Percentiles rank a stretch among this genome's conserved stretches.
Conservation (phyloP, 2,888 invertebrate species). For the Tenthredo notha region DNA sequence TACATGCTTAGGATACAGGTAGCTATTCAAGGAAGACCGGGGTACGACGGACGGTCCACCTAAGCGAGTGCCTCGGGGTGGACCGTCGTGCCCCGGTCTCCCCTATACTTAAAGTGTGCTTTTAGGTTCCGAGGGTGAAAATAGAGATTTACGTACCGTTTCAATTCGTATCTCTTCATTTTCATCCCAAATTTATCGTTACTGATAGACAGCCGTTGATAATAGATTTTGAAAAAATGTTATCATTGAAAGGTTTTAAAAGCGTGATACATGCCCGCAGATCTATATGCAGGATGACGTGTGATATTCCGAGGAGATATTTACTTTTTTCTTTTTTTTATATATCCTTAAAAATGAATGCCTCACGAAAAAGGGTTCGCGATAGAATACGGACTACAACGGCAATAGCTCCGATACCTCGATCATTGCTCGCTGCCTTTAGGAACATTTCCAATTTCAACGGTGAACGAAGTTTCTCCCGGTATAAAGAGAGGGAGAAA, state of each 20-base stretch:
- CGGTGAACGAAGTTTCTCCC: slow-evolving; percentile 43
- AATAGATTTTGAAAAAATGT: background rate
- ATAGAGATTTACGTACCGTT: background rate
- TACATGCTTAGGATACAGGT: background rate
- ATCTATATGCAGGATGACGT: background rate
- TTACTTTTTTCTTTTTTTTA: slow-evolving; percentile 1
- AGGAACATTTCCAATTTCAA: slow-evolving; percentile 46
- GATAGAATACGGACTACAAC: slow-evolving; percentile 12
- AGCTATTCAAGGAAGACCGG: too few relatives aligned
- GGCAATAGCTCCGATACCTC: slow-evolving; percentile 46
- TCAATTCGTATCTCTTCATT: background rate
- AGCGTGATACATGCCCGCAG: background rate
- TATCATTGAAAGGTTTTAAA: slow-evolving; percentile 7
- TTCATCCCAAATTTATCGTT: background rate
- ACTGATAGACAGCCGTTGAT: background rate
- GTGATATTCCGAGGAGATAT: slow-evolving; percentile 26
- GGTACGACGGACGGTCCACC: too few relatives aligned
- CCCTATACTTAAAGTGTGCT: background rate
- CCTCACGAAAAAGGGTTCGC: slow-evolving; percentile 13
- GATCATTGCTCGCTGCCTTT: slow-evolving; percentile 41
- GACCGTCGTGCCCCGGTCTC: too few relatives aligned
- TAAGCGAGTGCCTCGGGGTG: too few relatives aligned
- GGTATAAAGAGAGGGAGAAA: background rate
- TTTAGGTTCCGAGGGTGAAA: background rate
- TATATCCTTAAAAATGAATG: slow-evolving; percentile 41